Evolutionary conservation across 2,888 invertebrate genomes (phyloP), one percentile per base, ranked within the genome.

Genomic region (Theristus sp.): DNA sequence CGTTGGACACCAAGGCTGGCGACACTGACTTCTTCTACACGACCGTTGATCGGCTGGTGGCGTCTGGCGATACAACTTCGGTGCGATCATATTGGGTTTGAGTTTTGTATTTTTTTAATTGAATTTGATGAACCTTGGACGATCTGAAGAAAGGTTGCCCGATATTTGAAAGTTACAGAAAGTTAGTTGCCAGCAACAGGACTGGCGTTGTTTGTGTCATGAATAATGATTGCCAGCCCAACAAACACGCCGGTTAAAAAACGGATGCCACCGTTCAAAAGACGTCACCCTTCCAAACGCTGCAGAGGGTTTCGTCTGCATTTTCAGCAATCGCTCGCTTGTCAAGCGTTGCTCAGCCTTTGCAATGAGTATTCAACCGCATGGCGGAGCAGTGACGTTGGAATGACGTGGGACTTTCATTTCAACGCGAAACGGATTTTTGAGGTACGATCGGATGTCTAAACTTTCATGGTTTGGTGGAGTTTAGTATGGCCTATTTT

Each of bases 281-380:
- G n/a, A n/a, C n/a, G n/a, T n/a, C n/a, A n/a, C n/a, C n/a, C n/a
- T n/a, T n/a, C n/a, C n/a, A n/a, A n/a, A n/a, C n/a, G n/a, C n/a
- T n/a, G n/a, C n/a, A n/a, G n/a, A n/a, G n/a, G n/a, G n/a, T n/a
- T n/a, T n/a, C n/a, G n/a, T n/a, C n/a, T n/a, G n/a, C n/a, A n/a
- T n/a, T 76, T 77, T 22, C 74, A 84, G 83, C 86, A 88, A 82
- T 80, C 86, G 66, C 78, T 89, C 56, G 89, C 88, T 2, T 89
- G 89, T 71, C 84, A 85, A 62, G 81, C 90, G 59, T 83, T 91
- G 69, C 80, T 84, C 61, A 84, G 87, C 17, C 78, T 91, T 56
- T 83, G 90, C 80, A 86, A 87, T 78, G 90, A 90, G 75, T 89
- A 87, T 77, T 84, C 87, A 13, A 85, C 83, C 31, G 86, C 87